A percentile compares a stretch with the other conserved stretches of the same genome.
These are phyloP conservation scores for Chiloscyllium punctatum DNA, from an alignment of 2,797 vertebrate genomes.

Conservation along the genomic window DNA sequence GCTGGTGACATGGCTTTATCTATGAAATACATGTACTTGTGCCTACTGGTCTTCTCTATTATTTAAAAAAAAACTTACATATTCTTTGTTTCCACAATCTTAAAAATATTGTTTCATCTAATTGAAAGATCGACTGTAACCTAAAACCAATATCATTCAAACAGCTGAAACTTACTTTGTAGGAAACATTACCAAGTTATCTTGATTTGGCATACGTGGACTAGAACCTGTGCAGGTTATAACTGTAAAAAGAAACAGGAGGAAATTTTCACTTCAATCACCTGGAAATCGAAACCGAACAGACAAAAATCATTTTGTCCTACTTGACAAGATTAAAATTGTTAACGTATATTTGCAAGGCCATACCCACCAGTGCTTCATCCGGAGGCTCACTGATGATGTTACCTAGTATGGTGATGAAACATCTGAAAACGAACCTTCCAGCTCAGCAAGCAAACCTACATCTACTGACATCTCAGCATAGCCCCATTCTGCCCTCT, in stretches of 20 bases:
- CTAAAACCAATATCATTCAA: not conserved
- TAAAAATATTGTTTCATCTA: not conserved
- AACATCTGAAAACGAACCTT: too few relatives aligned
- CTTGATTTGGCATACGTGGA: conserved; percentile 73
- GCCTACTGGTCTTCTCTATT: not conserved
- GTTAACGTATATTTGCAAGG: not conserved
- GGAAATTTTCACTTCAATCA: conserved; percentile 4
- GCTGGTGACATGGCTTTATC: conserved; percentile 6
- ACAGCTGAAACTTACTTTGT: conserved; percentile 72
- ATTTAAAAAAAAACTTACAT: not conserved
- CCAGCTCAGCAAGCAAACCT: not conserved
- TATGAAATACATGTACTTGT: not conserved
- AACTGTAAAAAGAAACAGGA: conserved; percentile 52
- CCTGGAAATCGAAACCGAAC: not conserved
- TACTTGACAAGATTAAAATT: not conserved
- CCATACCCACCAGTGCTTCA: too few relatives aligned
- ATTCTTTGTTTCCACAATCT: not conserved
- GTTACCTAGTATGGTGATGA: too few relatives aligned
- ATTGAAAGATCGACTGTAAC: not conserved
- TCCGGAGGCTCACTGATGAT: too few relatives aligned
- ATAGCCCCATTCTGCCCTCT: not conserved
- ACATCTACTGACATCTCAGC: not conserved
- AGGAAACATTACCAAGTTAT: conserved; percentile 88
- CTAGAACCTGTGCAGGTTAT: conserved; percentile 74
- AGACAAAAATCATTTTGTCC: not conserved